Base-by-base conservation (phyloP, 2,888 invertebrate species). In the Drosophila testacea region DNA sequence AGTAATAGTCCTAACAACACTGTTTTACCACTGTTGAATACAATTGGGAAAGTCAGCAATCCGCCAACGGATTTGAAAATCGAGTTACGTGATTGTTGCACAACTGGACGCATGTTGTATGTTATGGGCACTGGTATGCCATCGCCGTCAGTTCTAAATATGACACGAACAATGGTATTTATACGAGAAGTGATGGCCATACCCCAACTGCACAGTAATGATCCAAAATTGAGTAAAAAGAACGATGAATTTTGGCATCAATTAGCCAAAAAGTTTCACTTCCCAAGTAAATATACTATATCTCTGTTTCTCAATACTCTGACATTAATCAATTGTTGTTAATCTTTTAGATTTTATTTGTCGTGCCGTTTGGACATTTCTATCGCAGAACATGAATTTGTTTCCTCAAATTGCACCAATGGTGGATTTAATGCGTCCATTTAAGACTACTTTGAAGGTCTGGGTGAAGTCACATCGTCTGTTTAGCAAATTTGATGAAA, bases 131-230 rank as follows among this genome's bases (percentile, higher is more conserved):
- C 7, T 2, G 22, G 9, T 0, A n/a, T 6, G 34, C 46, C 9
- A 1, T 13, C 6, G 2, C 0, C 36, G 5, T 16, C 13, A 42
- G 62, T 67, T 7, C 22, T 90, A 2, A 64, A 66, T 4, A 89
- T 86, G 87, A 4, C 46, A 0, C 70, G 67, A 1, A 72, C 82
- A 1, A 67, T 77, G 0, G 11, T 61, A 4, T 77, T 91, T 36
- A 88, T 90, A 57, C 85, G 90, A 0, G 83, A 89, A 41, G 59
- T 89, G 34, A 65, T 91, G 81, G 80, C 88, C 11, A 71, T 90
- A 39, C 90, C 90, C 0, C 67, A 78, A 11, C 39, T 91, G 11
- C 91, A 91, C 32, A 77, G 68, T 13, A 74, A 64, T 44, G 44
- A 68, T 0, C 32, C 54, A 0, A 51, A 56, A 4, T 22, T 78